Evolutionary conservation across 1,140 invertebrate genomes (phyloP).

Genomic region (Babylonia areolata): DNA sequence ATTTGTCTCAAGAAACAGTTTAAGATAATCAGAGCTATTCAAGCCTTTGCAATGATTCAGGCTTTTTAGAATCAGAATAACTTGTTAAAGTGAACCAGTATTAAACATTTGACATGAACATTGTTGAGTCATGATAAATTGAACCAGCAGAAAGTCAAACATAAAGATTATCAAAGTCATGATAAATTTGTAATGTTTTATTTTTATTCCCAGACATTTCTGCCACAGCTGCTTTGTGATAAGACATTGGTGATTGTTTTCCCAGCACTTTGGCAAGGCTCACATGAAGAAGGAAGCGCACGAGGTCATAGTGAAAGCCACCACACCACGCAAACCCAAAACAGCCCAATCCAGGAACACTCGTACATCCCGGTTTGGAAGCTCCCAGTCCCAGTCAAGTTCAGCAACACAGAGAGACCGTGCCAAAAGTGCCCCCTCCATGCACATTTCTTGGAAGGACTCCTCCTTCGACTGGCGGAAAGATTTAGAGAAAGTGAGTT

Average conservation of each 20-base stretch:
- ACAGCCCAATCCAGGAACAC: background rate
- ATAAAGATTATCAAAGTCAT: too few species aligned
- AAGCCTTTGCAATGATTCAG: too few species aligned
- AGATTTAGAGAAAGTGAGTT: slow-evolving; percentile 20
- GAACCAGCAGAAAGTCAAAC: too few species aligned
- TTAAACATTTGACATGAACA: too few species aligned
- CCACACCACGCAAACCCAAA: slow-evolving; percentile 35
- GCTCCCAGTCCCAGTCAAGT: background rate
- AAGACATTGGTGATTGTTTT: slow-evolving; percentile 11
- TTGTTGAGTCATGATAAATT: too few species aligned
- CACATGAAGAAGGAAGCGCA: slow-evolving; percentile 49
- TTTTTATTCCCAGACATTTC: background rate
- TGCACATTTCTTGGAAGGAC: background rate
- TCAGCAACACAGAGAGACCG: background rate
- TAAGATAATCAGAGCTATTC: too few species aligned
- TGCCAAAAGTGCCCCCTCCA: background rate
- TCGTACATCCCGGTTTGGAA: background rate
- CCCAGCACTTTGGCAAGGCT: slow-evolving; percentile 61
- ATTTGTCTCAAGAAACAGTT: too few species aligned
- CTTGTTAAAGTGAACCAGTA: too few species aligned
- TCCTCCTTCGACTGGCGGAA: slow-evolving; percentile 34
- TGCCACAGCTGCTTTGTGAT: background rate
- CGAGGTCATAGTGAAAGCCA: slow-evolving; percentile 48
- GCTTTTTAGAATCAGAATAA: too few species aligned
- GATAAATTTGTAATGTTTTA: background rate